Evolutionary conservation across 2,888 invertebrate species (phyloP), one percentile per base, ranked within the genome.

Genomic region (Rapana venosa): DNA sequence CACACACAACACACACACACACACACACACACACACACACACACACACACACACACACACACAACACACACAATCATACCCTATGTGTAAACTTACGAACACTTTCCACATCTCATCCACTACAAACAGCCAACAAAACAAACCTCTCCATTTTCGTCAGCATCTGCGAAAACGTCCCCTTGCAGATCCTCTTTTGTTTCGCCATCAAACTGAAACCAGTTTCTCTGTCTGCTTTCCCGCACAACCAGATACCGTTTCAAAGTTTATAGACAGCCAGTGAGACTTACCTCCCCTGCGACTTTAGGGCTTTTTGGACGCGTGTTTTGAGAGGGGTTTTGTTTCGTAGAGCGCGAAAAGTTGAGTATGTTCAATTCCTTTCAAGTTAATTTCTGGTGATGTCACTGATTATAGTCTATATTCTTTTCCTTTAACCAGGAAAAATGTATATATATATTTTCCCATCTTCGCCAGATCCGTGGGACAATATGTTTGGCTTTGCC

Each of bases 1-100:
- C 79, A 79, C 79, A 79, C 79, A 79, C 79, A 79, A n/a, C 79
- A 79, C 79, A 32, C 79, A 79, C 79, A 79, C 79, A 79, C 77
- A 79, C 32, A 79, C 77, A 79, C 77, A 79, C 77, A 79, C 17
- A 22, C 17, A 2, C 35, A 22, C 35, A 79, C 13, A 79, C 32
- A 66, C 66, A 26, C 66, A 66, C 66, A 66, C 17, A 17, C 66
- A 66, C 66, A 66, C 17, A 66, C 20, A 66, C 66, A 66, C 26
- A 66, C 47, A 47, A 2, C 2, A 2, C 47, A 47, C 47, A 47
- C 47, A 66, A 66, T 66, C 13, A 22, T 66, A 13, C 66, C 17
- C 47, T 47, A 13, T 66, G 66, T 17, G 66, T 66, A 66, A 66
- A 66, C 17, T 26, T 47, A 47, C 47, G 47, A 47, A 47, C 47